These are phyloP conservation scores for Drosophila subpulchrella DNA, from an alignment of 1,140 invertebrate species.

Conservation along the genomic window DNA sequence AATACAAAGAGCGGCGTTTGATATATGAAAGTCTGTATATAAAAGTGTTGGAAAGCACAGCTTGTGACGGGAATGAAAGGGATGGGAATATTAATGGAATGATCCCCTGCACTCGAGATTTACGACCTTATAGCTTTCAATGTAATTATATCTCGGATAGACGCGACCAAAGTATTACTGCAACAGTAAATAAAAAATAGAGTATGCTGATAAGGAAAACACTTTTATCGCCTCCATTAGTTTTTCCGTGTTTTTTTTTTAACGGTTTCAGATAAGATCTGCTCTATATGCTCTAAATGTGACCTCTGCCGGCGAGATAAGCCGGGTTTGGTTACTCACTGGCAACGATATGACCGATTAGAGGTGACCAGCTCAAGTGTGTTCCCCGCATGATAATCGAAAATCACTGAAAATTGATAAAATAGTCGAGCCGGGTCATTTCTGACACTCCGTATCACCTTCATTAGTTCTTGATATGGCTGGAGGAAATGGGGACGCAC, in stretches of 20 bases:
- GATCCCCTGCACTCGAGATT: conserved; percentile 30
- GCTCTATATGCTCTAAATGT: conserved; percentile 37
- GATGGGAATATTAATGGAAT: conserved; percentile 21
- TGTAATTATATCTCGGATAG: conserved; percentile 26
- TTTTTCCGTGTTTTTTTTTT: conserved; percentile 19
- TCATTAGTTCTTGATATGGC: conserved; percentile 48
- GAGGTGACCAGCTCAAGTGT: conserved; percentile 62
- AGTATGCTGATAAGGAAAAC: conserved; percentile 28
- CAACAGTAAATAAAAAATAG: conserved; percentile 19
- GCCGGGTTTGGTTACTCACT: conserved; percentile 24
- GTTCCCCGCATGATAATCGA: conserved; percentile 35
- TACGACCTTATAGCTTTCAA: conserved; percentile 27
- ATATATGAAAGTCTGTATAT: conserved; percentile 7
- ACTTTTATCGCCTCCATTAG: conserved; percentile 35
- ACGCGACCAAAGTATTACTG: conserved; percentile 11
- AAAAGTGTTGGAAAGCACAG: conserved; percentile 37
- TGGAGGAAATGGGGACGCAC: conserved; percentile 6
- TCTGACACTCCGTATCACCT: conserved; percentile 41
- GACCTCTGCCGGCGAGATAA: conserved; percentile 44
- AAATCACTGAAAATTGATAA: conserved; percentile 46
- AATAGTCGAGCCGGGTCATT: conserved; percentile 29
- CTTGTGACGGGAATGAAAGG: conserved; percentile 17
- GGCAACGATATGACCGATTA: conserved; percentile 47
- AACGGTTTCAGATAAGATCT: conserved; percentile 35
- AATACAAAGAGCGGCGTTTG: not conserved